Evolutionary conservation across 2,888 invertebrate genomes (phyloP).

Genomic region (Actias luna): DNA sequence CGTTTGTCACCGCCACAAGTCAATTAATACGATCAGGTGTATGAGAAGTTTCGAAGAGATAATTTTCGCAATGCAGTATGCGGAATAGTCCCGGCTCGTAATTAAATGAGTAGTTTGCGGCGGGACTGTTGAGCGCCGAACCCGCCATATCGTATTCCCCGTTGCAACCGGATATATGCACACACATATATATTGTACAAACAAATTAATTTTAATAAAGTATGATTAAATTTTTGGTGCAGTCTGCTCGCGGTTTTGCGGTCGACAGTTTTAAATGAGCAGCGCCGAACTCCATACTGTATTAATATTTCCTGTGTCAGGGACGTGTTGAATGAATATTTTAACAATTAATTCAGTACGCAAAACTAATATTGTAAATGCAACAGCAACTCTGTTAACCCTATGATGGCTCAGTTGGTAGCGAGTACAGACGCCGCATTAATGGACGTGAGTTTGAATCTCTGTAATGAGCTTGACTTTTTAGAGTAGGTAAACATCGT

Average conservation of each 20-base stretch:
- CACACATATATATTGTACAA: neutral
- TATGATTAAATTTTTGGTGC: constrained; percentile 13
- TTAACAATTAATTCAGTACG: too few species aligned
- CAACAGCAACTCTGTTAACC: too few species aligned
- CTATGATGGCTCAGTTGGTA: too few species aligned
- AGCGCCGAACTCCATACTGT: neutral
- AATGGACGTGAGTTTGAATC: too few species aligned
- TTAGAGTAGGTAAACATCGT: too few species aligned
- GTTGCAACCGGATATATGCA: constrained; percentile 11
- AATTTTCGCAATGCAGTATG: constrained; percentile 39
- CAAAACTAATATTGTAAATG: too few species aligned
- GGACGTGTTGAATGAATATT: too few species aligned
- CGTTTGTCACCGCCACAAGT: neutral
- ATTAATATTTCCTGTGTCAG: constrained; percentile 24
- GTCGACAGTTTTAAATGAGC: neutral
- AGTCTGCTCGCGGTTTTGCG: neutral
- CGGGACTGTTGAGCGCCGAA: constrained; percentile 23
- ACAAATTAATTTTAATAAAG: constrained; percentile 16
- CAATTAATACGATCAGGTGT: neutral
- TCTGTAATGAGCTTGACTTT: too few species aligned
- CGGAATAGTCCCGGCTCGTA: constrained; percentile 36
- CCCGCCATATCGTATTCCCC: constrained; percentile 16
- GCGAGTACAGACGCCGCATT: too few species aligned
- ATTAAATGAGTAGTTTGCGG: constrained; percentile 59
- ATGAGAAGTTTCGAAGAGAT: constrained; percentile 17